Base-by-base conservation (phyloP, 2,888 invertebrate genomes). In the Zelleria hepariella region DNA sequence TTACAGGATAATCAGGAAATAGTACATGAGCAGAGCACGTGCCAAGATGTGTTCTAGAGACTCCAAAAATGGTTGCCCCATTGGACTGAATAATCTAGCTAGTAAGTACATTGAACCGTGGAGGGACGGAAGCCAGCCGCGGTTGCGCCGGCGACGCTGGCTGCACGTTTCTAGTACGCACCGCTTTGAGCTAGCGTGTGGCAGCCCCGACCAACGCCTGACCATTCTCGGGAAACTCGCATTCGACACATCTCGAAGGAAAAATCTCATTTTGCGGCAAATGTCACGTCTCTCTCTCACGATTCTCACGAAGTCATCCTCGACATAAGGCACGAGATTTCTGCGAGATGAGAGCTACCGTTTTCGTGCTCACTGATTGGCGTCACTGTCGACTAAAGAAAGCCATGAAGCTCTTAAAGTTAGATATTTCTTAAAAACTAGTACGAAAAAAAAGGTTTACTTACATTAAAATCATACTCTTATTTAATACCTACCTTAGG, bases 1-100 rank as follows among this genome's bases (percentile, higher is more conserved):
- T 80, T 78, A 79, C 76, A 66, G 62, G 69, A 70, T 79, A 80
- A 81, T 77, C 72, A 76, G 74, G 75, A 79, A 77, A 74, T 69
- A 74, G 72, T 73, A 51, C 57, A 25, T 21, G 47, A 57, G 10
- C 20, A 18, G 27, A 23, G 10, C 20, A 5, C 8, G 53, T 42
- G 32, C 32, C 32, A n/a, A n/a, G n/a, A n/a, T n/a, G n/a, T n/a
- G n/a, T n/a, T n/a, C n/a, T n/a, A n/a, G n/a, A n/a, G n/a, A n/a
- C n/a, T 42, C 10, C 32, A 15, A 42, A 42, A 42, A 42, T 32
- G 32, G 0, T 10, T 15, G 32, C 32, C 32, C 5, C 32, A 15
- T 42, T 42, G 32, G 32, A 42, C 1, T n/a, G n/a, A 2, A 42
- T 42, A 42, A 10, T 15, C 32, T n/a, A n/a, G n/a, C n/a, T n/a